Conservation (phyloP, 2,888 invertebrate genomes). For the Cryptus viduatorius region DNA sequence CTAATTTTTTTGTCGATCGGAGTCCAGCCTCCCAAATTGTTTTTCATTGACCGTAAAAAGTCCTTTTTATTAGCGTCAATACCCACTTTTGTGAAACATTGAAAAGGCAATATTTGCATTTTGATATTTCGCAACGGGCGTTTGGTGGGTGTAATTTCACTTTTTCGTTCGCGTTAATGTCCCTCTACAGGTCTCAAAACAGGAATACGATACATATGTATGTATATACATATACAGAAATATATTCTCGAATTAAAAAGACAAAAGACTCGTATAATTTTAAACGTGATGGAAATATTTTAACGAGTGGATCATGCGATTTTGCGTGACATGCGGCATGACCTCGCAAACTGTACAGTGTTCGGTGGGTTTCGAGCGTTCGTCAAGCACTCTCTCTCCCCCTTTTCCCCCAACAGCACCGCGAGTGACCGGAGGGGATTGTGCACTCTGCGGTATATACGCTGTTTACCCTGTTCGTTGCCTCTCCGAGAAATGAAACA, state of each 20-base stretch:
- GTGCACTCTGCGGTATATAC: slow-evolving; percentile 32
- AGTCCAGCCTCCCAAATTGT: neutral
- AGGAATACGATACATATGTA: neutral
- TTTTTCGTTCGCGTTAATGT: neutral
- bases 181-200: neutral
- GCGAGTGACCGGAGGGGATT: slow-evolving; percentile 8
- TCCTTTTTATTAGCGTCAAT: slow-evolving; percentile 19
- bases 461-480: slow-evolving; percentile 47
- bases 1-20: neutral
- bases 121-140: neutral
- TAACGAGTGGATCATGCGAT: slow-evolving; percentile 31
- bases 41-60: slow-evolving; percentile 24
- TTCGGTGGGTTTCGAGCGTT: neutral
- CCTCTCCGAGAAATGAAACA: slow-evolving; percentile 73
- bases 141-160: too few relatives aligned
- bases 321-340: neutral
- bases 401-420: neutral
- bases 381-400: slow-evolving; percentile 3
- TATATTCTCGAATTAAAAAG: neutral
- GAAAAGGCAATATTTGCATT: slow-evolving; percentile 25
- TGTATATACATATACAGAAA: neutral
- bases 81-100: neutral
- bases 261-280: slow-evolving; percentile 11
- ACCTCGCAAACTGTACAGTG: neutral
- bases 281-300: slow-evolving; percentile 40